Evolutionary conservation across 2,113 vertebrate genomes (phyloP), one percentile per base, ranked within the genome.

Genomic region (Microcebus lehilahytsara): DNA sequence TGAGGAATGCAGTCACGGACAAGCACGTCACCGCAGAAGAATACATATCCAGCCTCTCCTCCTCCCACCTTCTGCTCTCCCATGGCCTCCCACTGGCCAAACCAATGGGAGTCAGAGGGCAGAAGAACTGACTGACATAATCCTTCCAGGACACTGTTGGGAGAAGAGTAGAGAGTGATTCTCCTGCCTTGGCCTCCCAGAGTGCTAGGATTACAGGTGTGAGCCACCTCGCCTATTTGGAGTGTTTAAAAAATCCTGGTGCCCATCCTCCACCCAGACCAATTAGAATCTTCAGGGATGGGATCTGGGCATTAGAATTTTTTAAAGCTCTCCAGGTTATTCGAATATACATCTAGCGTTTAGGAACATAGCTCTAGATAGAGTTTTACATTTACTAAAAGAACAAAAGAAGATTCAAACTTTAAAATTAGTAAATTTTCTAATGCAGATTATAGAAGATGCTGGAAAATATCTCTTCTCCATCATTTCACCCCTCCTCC

Each of bases 381-480:
- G 40, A 77, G 40, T 23, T 89, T 93, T 89, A 23, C 27, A 60
- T 72, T 67, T 34, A 87, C 66, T 72, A 94, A 27, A 77, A 91
- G 75, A 89, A 84, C 9, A 66, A 53, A 74, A 23, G 4, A 66
- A 81, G n/a, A 93, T 66, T 87, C n/a, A 90, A 46, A 91, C 46
- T 89, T 95, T 62, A 66, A 72, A 87, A 72, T 79, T 40, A 49
- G 19, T 92, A 96, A 42, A 58, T 67, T 83, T 71, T 93, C 77
- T 69, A 93, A 91, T 12, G 13, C 53, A 66, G 9, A 14, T 72
- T 91, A 80, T 46, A 62, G 34, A 67, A 92, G 64, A 93, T 9
- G 58, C 12, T 72, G 78, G 81, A 96, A 83, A 37, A 66, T n/a
- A 69, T 13, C 6, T 25, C 14, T 32, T 96, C 90, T 75, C 62